Evolutionary conservation across 2,113 vertebrate species (phyloP).

Genomic region (Micronycteris hirsuta): DNA sequence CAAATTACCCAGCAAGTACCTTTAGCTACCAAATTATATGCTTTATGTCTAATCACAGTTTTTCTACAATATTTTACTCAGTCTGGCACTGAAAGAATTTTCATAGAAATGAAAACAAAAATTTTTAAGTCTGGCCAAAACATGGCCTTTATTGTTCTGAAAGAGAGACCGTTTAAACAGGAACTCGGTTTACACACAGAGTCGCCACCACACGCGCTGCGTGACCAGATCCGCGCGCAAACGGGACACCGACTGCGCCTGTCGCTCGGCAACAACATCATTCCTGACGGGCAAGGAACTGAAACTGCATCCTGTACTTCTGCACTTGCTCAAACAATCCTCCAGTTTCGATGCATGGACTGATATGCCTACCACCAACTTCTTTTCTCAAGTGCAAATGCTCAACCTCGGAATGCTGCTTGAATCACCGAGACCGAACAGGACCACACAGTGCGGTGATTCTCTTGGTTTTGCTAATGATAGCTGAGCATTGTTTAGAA

Average conservation of each 20-base stretch:
- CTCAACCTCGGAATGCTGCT: background rate
- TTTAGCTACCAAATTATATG: constrained; percentile 18
- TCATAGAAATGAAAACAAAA: constrained; percentile 37
- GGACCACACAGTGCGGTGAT: background rate
- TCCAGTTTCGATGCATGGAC: background rate
- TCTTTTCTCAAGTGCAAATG: background rate
- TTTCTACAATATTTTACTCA: background rate
- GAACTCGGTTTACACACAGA: background rate
- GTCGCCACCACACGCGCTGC: background rate
- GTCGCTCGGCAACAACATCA: background rate
- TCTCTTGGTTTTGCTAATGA: background rate
- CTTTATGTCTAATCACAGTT: background rate
- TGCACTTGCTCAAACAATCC: background rate
- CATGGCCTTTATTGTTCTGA: background rate
- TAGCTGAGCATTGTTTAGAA: background rate
- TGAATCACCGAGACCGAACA: background rate
- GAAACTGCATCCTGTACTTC: background rate
- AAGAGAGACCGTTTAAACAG: background rate
- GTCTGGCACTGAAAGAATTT: constrained; percentile 34
- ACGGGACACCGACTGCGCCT: background rate
- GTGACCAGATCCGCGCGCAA: background rate
- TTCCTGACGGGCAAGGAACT: background rate
- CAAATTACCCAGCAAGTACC: constrained; percentile 10
- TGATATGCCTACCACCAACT: background rate
- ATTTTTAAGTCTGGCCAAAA: background rate